Evolutionary conservation across 2,113 vertebrate species (phyloP), one percentile per base, ranked within the genome.

Genomic region (Rhea americana): DNA sequence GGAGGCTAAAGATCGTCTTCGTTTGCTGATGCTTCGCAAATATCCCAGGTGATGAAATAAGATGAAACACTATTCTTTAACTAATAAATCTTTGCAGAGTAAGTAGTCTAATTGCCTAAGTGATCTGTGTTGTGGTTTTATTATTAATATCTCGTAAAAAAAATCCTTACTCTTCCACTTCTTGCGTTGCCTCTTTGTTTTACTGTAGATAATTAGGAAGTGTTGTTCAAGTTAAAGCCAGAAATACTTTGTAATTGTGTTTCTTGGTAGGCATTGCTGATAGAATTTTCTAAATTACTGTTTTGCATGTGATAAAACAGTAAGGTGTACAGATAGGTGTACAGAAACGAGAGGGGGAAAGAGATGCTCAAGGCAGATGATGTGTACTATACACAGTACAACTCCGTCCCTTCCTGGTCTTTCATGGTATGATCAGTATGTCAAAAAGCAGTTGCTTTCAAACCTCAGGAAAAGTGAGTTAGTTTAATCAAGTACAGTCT

Each of bases 1-100:
- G 73, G 99, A 99, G 91, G 99, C 99, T 93, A 99, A 98, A 96
- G 99, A 99, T 87, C 98, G 99, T 41, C 98, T 99, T 55, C 98
- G 99, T 71, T 96, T 98, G 91, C 97, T 99, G 74, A 98, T 99
- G 96, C 95, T 99, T 41, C 98, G 96, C 74, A 98, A 95, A 94
- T 98, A 98, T 85, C 98, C 98, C n/a, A 98, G 98, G 98, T 99
- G 90, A 62, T 78, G 45, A 71, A 58, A 11, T 87, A 51, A 68
- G 76, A 76, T 13, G 18, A 68, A 77, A 15, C 8, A 5, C 35
- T 59, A 0, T 67, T 91, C 32, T 75, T 35, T 51, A 63, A 21
- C 4, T 70, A 76, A 41, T 61, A 59, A 66, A 91, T 25, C 41
- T 25, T 59, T 3, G 9, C 26, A 47, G 28, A 53, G 15, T 66